Percentiles rank a stretch among this genome's conserved stretches.
Evolutionary conservation across 2,888 invertebrate genomes (phyloP).

Genomic region (Celastrina argiolus): DNA sequence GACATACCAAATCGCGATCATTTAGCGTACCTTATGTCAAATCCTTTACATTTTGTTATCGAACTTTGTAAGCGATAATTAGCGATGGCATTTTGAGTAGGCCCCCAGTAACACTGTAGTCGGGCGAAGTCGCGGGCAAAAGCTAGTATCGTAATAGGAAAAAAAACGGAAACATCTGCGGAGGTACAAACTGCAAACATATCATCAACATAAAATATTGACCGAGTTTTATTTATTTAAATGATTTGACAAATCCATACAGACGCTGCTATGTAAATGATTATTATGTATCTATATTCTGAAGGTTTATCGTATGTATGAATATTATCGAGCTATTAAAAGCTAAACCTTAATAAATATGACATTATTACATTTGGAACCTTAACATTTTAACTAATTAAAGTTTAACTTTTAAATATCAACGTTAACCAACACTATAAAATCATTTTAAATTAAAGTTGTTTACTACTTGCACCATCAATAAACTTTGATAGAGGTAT

Average conservation of each 20-base stretch:
- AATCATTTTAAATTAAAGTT: not conserved
- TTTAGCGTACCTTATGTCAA: too few species aligned
- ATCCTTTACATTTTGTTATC: too few species aligned
- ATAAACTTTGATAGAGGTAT: slow-evolving; percentile 3
- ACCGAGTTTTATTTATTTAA: not conserved
- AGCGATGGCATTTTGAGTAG: too few species aligned
- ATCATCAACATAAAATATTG: not conserved
- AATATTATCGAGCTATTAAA: not conserved
- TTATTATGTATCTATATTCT: not conserved
- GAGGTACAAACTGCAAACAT: too few species aligned
- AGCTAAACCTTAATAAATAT: too few species aligned
- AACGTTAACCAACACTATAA: not conserved
- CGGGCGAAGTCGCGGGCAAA: too few species aligned
- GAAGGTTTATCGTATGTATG: not conserved
- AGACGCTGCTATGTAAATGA: not conserved
- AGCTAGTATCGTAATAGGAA: too few species aligned
- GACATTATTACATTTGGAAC: too few species aligned
- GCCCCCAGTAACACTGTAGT: too few species aligned
- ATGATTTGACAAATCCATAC: not conserved
- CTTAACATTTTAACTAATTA: not conserved
- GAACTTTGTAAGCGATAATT: too few species aligned
- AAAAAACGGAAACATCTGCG: too few species aligned
- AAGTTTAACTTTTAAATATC: not conserved
- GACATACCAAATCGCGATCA: too few species aligned
- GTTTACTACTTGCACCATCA: slow-evolving; percentile 4